Conservation (phyloP, 2,888 invertebrate genomes). For the Meiosimyza decipiens region DNA sequence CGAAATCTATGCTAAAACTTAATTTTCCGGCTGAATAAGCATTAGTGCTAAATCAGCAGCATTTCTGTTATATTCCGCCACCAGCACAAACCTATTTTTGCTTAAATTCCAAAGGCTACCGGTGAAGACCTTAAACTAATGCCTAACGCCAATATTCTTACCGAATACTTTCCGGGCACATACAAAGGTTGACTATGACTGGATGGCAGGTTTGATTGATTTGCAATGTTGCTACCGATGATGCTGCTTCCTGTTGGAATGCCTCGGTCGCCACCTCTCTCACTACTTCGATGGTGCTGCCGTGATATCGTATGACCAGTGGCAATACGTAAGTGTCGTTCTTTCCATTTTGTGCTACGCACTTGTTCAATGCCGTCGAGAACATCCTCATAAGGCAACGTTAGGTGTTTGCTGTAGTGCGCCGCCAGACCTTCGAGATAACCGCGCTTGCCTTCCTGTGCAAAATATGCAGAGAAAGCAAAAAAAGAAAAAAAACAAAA, state of each 20-base stretch:
- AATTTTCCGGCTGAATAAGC: background rate
- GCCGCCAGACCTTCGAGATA: conserved; percentile 88
- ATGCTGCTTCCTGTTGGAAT: conserved; percentile 42
- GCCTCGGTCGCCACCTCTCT: conserved; percentile 50
- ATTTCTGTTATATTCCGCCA: no score
- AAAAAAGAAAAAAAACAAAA: conserved; percentile 32
- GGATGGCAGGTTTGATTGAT: conserved; percentile 75
- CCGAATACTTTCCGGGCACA: conserved; percentile 92
- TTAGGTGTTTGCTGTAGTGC: conserved; percentile 87
- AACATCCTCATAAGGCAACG: conserved; percentile 88
- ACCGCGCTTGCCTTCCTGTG: conserved; percentile 85
- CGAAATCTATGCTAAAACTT: background rate
- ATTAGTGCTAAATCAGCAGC: background rate
- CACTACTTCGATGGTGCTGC: conserved; percentile 52
- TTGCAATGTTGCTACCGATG: conserved; percentile 52
- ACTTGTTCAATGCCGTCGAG: conserved; percentile 87
- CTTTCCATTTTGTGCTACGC: conserved; percentile 71
- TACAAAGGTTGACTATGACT: conserved; percentile 88
- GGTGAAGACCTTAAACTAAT: background rate
- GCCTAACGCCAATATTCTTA: conserved; percentile 68
- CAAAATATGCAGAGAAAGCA: conserved; percentile 25
- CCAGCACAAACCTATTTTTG: no score
- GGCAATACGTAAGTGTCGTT: conserved; percentile 67
- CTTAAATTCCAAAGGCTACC: no score
- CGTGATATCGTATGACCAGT: conserved; percentile 63